Evolutionary conservation across 2,113 vertebrate genomes (phyloP), one percentile per base, ranked within the genome.

Genomic region (Lamprotornis superbus): DNA sequence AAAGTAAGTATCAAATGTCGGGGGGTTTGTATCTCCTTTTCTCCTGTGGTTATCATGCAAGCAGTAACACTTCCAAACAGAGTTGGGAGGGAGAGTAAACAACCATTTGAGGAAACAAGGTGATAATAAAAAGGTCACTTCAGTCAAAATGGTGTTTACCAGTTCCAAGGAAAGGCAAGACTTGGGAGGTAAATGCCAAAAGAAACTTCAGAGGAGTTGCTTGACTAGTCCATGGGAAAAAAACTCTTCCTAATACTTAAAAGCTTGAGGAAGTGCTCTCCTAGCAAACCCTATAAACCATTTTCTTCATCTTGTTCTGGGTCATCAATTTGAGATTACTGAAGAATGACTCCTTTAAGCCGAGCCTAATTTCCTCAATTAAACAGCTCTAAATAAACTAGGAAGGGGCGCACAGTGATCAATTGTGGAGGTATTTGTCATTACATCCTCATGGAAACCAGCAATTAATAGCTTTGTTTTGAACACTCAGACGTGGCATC

Each of bases 1-100:
- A 96, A 98, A 97, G 98, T 98, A 76, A 78, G 85, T 61, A 80
- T 82, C n/a, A 73, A 31, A 11, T 16, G 35, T 1, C 13, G 11
- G 15, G 18, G 33, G 17, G 2, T 5, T n/a, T 9, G 0, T 27
- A 77, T 24, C 15, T 65, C 55, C 30, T 59, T 42, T 87, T 70
- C 11, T 75, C 55, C 11, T 64, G 21, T 18, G 73, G 10, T 71
- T 71, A 63, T 2, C 25, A 17, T 14, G 11, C 39, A n/a, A 0
- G 0, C 71, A 67, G 12, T 25, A 33, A 59, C 12, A 49, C 8
- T 42, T 37, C 4, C 7, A 37, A 50, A 31, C 5, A n/a, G 11
- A 76, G 8, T 1, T 31, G 39, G 11, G 52, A 70, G 5, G 42
- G 11, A 67, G 5, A 40, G 21, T 39, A 30, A 94, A 39, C 60